A percentile compares a stretch with the other conserved stretches of the same genome.
Conservation (phyloP, 2,888 invertebrate genomes). For the Apamea crenata region DNA sequence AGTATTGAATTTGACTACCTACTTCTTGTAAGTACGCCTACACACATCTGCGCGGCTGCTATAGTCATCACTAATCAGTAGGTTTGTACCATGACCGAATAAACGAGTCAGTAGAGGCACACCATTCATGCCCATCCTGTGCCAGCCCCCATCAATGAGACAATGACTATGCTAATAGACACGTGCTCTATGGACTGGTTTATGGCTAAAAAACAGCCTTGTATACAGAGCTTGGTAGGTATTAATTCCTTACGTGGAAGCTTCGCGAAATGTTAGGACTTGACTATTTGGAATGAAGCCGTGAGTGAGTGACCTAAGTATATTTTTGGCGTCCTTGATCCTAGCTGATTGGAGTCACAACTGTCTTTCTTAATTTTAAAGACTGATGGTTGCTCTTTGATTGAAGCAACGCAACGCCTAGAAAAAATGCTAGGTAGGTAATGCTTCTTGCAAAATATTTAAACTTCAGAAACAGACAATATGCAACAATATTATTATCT, state of each 20-base stretch:
- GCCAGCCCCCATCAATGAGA: slow-evolving; percentile 4
- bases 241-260: background rate
- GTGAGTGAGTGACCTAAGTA: background rate
- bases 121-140: slow-evolving; percentile 30
- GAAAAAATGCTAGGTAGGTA: background rate
- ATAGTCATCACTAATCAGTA: slow-evolving; percentile 31
- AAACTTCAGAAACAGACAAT: background rate
- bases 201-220: background rate
- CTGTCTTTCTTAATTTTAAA: background rate
- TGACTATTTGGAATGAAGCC: background rate
- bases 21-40: background rate
- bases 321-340: background rate
- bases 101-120: background rate
- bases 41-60: slow-evolving; percentile 39
- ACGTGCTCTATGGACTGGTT: slow-evolving; percentile 7
- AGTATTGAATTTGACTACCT: background rate
- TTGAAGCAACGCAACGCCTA: background rate
- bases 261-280: background rate
- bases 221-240: background rate
- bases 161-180: slow-evolving; percentile 12
- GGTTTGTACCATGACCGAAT: background rate
- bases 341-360: too few species aligned
- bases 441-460: background rate
- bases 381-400: background rate
- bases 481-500: background rate